Evolutionary conservation across 2,888 invertebrate genomes (phyloP), one percentile per base, ranked within the genome.

Genomic region (Choristoneura rosaceana): DNA sequence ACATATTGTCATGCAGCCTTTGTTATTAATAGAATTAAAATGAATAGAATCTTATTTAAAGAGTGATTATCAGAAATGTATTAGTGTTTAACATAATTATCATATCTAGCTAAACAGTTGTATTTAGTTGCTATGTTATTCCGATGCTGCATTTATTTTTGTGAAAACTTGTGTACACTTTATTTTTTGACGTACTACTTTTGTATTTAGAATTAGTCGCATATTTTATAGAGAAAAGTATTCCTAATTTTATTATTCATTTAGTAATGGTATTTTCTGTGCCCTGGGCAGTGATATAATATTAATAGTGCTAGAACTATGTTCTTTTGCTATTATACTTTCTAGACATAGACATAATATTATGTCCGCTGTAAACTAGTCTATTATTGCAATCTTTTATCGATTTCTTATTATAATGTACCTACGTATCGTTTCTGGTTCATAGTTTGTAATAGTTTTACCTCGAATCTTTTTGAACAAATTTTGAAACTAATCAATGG

Each of bases 111-210:
- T 59, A 62, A 47, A 67, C 15, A 38, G 62, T 63, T 63, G 50
- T 68, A 63, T 63, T 71, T 33, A 71, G 62, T 67, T 71, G 71
- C 62, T 66, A 45, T 61, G 45, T 71, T 61, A 71, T 62, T 71
- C 58, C 68, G 50, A 62, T 63, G 63, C 82, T 87, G 90, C 90
- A 89, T 89, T 90, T 90, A 86, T 86, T 82, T 82, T 81, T 78
- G 55, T 79, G 74, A 77, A 78, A 81, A 45, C 79, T 74, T 76
- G 76, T 82, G 80, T 80, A 76, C 80, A 80, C 79, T 82, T 15
- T 84, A 85, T 88, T 88, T 88, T 87, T 89, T 81, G 80, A 87
- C 77, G 83, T 85, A 84, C 84, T 88, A 85, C 82, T 80, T 82
- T 81, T 78, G 77, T 65, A 74, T 85, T 84, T 82, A 83, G 79